Evolutionary conservation across 2,113 vertebrate genomes (phyloP), one percentile per base, ranked within the genome.

Genomic region (Sturnira hondurensis): DNA sequence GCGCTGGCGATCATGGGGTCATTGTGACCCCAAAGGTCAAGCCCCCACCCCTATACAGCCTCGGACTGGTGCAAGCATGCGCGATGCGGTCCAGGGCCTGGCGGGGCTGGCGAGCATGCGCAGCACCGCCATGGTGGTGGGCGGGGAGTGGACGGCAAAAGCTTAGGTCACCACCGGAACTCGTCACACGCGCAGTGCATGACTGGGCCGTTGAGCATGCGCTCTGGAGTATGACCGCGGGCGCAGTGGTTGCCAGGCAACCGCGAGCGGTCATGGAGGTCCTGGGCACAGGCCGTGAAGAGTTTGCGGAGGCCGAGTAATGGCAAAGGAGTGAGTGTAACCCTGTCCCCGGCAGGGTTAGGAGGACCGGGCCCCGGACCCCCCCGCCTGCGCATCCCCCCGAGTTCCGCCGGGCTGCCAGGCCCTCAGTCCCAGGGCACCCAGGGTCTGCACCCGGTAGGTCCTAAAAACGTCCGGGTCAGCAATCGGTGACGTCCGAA

Each of bases 141-240:
- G 54, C 47, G 7, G 20, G 54, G 20, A n/a, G 33, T 13, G 20
- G 4, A 33, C 1, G 36, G 58, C 47, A 1, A 47, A 9, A 5
- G 7, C 38, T 11, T 11, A 0, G 13, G 3, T 7, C 28, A 19
- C 2, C 0, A 4, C 28, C 5, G 41, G 26, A 24, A 2, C 0
- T 0, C 1, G 28, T 47, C 19, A 31, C 16, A 24, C 3, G 31
- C 19, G 38, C 1, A 0, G 16, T 38, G 45, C 73, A 2, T 7
- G 6, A 7, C 16, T 28, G 4, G 9, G 15, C 63, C 4, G 4
- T 13, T 2, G 80, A 22, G 76, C 73, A 56, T 63, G 89, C 93
- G 73, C 43, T 0, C 5, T 22, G 45, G 26, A 5, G 24, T 20
- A 52, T 3, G 16, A 6, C 24, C 0, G 43, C 45, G 0, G n/a